phyloP scores from a whole-genome alignment of 1,140 invertebrate genomes.

The Globodera ellingtonae region DNA sequence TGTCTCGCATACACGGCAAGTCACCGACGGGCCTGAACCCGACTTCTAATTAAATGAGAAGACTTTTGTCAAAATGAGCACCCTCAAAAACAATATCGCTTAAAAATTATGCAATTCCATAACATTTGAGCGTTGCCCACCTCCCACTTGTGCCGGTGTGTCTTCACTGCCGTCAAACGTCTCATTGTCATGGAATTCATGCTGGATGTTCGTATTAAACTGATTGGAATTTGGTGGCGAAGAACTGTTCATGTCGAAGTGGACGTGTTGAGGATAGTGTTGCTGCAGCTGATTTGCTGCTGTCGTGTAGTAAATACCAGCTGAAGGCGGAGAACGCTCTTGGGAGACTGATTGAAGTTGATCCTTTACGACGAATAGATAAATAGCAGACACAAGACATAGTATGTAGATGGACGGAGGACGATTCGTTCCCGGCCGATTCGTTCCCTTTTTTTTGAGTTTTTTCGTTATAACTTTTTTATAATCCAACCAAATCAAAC shows the following conservation, averaged over 20 bases:
- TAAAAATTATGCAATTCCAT: background rate
- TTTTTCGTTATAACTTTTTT: no score
- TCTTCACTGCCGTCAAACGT: constrained; percentile 29
- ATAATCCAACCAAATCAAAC: no score
- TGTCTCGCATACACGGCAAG: constrained; percentile 91
- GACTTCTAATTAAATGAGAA: background rate
- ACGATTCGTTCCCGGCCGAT: no score
- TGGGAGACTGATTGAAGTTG: background rate
- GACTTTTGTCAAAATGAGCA: background rate
- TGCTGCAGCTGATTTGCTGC: background rate
- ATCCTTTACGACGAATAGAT: background rate
- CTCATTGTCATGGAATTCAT: constrained; percentile 20
- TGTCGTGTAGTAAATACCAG: background rate
- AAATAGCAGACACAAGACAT: no score
- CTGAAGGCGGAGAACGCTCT: background rate
- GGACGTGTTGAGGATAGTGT: background rate
- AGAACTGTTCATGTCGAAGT: background rate
- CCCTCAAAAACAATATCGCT: background rate
- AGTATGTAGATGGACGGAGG: no score
- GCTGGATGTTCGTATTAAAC: background rate
- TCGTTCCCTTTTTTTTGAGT: no score
- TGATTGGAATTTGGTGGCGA: background rate
- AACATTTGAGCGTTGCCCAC: background rate
- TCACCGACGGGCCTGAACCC: constrained; percentile 75
- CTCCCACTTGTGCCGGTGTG: constrained; percentile 13